Evolutionary conservation across 2,888 invertebrate species (phyloP).

Genomic region (Epinotia ramella): DNA sequence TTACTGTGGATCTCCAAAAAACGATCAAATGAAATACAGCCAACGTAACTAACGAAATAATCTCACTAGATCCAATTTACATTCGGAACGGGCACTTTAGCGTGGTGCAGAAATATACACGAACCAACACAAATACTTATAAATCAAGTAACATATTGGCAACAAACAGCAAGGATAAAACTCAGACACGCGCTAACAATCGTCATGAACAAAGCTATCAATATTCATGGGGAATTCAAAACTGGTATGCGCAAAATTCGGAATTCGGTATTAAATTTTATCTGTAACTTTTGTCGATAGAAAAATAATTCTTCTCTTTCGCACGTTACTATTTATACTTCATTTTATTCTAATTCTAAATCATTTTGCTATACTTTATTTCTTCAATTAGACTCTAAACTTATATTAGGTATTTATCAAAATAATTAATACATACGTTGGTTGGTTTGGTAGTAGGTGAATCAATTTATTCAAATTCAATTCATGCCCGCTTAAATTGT

Average conservation of each 20-base stretch:
- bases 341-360: too few relatives aligned
- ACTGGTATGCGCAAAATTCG: conserved; percentile 4
- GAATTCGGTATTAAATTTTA: background rate
- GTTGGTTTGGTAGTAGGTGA: too few relatives aligned
- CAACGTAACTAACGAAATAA: background rate
- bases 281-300: background rate
- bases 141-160: conserved; percentile 2
- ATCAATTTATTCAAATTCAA: too few relatives aligned
- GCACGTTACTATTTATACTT: too few relatives aligned
- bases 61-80: conserved; percentile 5
- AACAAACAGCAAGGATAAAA: conserved; percentile 6
- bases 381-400: too few relatives aligned
- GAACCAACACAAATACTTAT: conserved; percentile 11
- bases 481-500: too few relatives aligned
- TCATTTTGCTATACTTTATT: too few relatives aligned
- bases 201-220: conserved; percentile 18
- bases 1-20: background rate
- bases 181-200: conserved; percentile 17
- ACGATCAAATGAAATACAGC: background rate
- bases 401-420: too few relatives aligned
- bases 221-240: conserved; percentile 33
- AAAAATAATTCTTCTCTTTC: too few relatives aligned
- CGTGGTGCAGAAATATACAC: conserved; percentile 13
- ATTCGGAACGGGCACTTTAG: conserved; percentile 10
- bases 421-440: too few relatives aligned